Evolutionary conservation across 2,797 vertebrate species (phyloP).

Genomic region (Odontamblyopus rebecca): DNA sequence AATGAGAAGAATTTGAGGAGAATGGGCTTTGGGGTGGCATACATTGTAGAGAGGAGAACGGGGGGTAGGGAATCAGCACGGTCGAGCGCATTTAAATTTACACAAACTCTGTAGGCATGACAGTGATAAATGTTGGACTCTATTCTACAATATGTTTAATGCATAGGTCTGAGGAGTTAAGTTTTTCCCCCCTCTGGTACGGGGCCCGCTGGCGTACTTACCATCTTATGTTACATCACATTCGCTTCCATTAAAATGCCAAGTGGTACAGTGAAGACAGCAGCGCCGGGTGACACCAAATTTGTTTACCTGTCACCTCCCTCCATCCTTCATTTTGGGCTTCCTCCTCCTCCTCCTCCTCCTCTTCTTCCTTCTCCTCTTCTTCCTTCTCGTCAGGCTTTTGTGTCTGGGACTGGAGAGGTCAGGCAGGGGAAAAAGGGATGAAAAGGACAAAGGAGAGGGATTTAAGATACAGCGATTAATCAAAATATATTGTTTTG

Average conservation of each 20-base stretch:
- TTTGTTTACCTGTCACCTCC: conserved; percentile 83
- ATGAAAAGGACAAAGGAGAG: not conserved
- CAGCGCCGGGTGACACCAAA: conserved; percentile 82
- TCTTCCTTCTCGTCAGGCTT: not conserved
- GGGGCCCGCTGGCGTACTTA: conserved; percentile 77
- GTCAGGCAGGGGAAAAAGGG: conserved; percentile 40
- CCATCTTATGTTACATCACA: conserved; percentile 83
- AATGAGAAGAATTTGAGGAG: conserved; percentile 81
- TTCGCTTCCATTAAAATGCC: conserved; percentile 88
- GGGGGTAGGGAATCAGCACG: conserved; percentile 80
- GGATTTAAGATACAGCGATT: not conserved
- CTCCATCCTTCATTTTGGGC: conserved; percentile 64
- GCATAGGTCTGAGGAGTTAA: conserved; percentile 92
- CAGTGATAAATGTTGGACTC: conserved; percentile 99
- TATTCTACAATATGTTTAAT: conserved; percentile 99
- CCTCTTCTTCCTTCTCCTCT: conserved; percentile 6
- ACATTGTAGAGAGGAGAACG: conserved; percentile 60
- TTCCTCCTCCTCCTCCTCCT: conserved; percentile 6
- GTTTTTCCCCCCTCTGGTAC: conserved; percentile 83
- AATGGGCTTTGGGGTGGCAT: conserved; percentile 82
- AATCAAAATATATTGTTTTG: not conserved
- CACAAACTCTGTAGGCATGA: conserved; percentile 99
- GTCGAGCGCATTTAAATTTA: conserved; percentile 99
- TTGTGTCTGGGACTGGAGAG: conserved; percentile 39
- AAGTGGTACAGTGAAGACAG: conserved; percentile 85